Percentiles rank a stretch among this genome's conserved stretches.
phyloP scores from a whole-genome alignment of 2,113 vertebrate genomes.

The Epinephelus lanceolatus region DNA sequence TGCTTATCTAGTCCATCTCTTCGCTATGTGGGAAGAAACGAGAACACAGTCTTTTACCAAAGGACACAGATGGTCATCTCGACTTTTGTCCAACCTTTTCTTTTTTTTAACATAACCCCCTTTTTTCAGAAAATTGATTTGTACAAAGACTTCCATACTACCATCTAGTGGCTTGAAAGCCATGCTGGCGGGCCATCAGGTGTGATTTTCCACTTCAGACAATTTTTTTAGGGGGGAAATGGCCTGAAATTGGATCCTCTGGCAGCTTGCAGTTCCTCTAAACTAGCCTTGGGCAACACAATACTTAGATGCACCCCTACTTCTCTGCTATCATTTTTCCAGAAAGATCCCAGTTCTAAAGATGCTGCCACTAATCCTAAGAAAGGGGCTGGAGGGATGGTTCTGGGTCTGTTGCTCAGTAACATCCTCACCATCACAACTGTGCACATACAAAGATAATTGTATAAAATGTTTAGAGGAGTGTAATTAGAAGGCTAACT shows the following conservation, averaged over 20 bases:
- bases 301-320: constrained; percentile 32
- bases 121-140: constrained; percentile 69
- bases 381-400: neutral
- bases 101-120: constrained; percentile 32
- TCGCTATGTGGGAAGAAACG: neutral
- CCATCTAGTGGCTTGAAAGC: constrained; percentile 72
- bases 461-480: constrained; percentile 7
- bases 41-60: constrained; percentile 44
- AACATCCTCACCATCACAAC: neutral
- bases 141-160: constrained; percentile 67
- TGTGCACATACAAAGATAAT: neutral
- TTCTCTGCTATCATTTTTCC: constrained; percentile 53
- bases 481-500: constrained; percentile 5
- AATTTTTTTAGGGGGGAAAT: constrained; percentile 59
- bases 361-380: constrained; percentile 37
- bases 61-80: constrained; percentile 58
- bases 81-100: constrained; percentile 46
- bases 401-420: neutral
- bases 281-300: constrained; percentile 65
- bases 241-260: constrained; percentile 73
- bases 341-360: constrained; percentile 34
- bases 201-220: constrained; percentile 79
- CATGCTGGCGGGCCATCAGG: constrained; percentile 71
- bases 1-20: constrained; percentile 7
- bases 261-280: constrained; percentile 63